Evolutionary conservation across 2,888 invertebrate species (phyloP), one percentile per base, ranked within the genome.

Genomic region (Tenthredo mesomela): DNA sequence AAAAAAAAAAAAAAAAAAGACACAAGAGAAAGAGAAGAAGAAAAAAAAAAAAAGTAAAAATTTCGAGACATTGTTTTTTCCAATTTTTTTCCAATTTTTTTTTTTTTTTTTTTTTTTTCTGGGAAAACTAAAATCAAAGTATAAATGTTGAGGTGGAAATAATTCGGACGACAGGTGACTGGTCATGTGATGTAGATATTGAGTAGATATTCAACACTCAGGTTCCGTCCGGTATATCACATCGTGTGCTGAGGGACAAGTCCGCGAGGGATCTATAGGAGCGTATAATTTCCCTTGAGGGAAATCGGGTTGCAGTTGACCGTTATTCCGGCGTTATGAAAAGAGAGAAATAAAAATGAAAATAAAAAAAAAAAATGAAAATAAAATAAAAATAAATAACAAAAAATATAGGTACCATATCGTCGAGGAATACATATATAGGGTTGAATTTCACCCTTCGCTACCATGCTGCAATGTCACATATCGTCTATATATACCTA

Each of bases 271-370:
- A 80, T 61, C 21, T 50, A 58, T 80, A 61, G 80, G 61, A 50
- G 37, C 58, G 90, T 91, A 89, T 93, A 93, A 93, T 93, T 93
- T 93, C 93, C 93, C 93, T 92, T 93, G 93, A 93, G 93, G 93
- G 93, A 93, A 91, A 93, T 93, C 93, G 77, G 85, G 84, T 86
- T 29, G 54, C 80, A 67, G 71, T 73, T 67, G 77, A 77, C 77
- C 77, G 73, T 73, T 73, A 73, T 73, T 67, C 67, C 67, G 84
- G 78, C 85, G 86, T 87, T 87, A 84, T 86, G 86, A 87, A 88
- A 86, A 85, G 70, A 84, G 85, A 84, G 85, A 85, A 84, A 70
- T 84, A 84, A 84, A 86, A 85, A 84, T 86, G 83, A 85, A 84
- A 85, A 58, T 33, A 47, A 87, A 87, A 87, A 33, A 86, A 21